Evolutionary conservation across 2,888 invertebrate genomes (phyloP), one percentile per base, ranked within the genome.

Genomic region (Diabrotica balteata): DNA sequence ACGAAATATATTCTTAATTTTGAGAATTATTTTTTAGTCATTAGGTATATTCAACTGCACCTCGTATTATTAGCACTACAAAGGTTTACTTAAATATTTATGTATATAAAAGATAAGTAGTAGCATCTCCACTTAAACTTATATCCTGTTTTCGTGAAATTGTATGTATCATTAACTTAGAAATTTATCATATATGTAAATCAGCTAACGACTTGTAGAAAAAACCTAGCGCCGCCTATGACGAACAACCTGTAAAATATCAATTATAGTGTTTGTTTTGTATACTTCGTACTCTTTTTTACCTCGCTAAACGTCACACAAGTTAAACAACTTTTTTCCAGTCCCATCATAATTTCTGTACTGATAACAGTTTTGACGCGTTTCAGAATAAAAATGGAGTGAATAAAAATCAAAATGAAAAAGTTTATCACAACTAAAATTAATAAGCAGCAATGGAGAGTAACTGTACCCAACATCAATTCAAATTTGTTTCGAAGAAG

Each of bases 341-440:
- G 59, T 68, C 63, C 62, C 65, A 63, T 65, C 50, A 58, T 57
- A 60, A 9, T 50, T 9, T 46, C 51, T 46, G 43, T 45, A 46
- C 46, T 58, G 64, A 58, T 58, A 64, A 58, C 57, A 11, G 47
- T 59, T 51, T 57, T 4, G 22, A 59, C 52, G 54, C 17, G 32
- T 64, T 64, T 59, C 64, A 64, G 64, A 59, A 62, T 62, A 53
- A 67, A 63, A 63, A 67, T 59, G 57, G 63, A 55, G 58, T 67
- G 50, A 59, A 49, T 58, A 32, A 42, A 10, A 17, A 49, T 51
- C 47, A 45, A 10, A 68, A 84, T 84, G 84, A 84, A 84, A 77
- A 84, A 84, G 74, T 81, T 84, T 72, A 83, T 84, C 73, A 83
- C 80, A 70, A 80, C 80, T 55, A 83, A 82, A 78, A 78, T 84